Conservation (phyloP, 2,888 invertebrate species). For the Cistogaster globosa region DNA sequence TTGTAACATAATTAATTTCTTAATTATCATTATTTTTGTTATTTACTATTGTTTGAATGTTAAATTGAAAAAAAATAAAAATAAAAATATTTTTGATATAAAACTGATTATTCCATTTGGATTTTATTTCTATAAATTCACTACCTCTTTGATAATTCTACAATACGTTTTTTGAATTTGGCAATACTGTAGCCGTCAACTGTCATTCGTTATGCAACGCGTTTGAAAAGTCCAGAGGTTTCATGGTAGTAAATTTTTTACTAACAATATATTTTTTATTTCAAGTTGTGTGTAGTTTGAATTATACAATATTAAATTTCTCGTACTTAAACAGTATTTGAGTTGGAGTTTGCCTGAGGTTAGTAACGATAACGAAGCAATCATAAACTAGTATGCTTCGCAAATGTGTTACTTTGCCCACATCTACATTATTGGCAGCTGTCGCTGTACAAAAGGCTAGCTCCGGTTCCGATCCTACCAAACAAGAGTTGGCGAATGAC, state of each 20-base stretch:
- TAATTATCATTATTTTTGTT: no score
- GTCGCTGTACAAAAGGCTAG: conserved; percentile 74
- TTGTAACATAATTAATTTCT: no score
- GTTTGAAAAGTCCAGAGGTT: conserved; percentile 54
- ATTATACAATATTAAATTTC: conserved; percentile 66
- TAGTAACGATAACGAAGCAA: background rate
- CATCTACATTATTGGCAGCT: conserved; percentile 76
- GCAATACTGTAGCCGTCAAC: conserved; percentile 25
- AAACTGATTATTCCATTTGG: no score
- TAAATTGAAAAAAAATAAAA: no score
- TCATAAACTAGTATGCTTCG: conserved; percentile 72
- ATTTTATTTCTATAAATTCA: no score
- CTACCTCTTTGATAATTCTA: no score
- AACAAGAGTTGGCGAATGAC: conserved; percentile 56
- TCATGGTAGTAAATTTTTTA: conserved; percentile 30
- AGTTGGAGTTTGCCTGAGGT: background rate
- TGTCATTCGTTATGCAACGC: conserved; percentile 74
- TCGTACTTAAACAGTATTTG: background rate
- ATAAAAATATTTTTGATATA: no score
- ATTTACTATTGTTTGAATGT: no score
- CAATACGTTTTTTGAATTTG: conserved; percentile 14
- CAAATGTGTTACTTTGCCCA: conserved; percentile 73
- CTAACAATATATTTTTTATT: conserved; percentile 30
- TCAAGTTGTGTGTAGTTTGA: conserved; percentile 72
- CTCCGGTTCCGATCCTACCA: conserved; percentile 36